Base-by-base conservation (phyloP, 2,888 invertebrate genomes). In the Drosophila neoperkinsi region DNA sequence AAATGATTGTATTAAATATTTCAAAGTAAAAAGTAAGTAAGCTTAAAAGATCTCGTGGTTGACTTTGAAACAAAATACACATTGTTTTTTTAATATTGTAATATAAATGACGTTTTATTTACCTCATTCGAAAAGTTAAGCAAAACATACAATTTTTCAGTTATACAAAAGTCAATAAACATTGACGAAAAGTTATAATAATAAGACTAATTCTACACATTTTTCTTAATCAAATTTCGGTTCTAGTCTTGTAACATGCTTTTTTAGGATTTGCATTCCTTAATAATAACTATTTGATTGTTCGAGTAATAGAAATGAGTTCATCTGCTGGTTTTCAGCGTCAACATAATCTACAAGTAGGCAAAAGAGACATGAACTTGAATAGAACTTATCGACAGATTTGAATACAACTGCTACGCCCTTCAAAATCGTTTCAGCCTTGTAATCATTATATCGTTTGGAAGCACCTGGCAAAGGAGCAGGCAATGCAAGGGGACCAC, bases 401-500 rank as follows among this genome's bases (percentile, higher is more conserved):
- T 51, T 67, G 55, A 55, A 31, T 58, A 30, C 31, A 38, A 21
- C 50, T 56, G 28, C 9, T 11, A 50, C 31, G 41, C 58, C 9
- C 41, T 34, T 16, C 13, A 25, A 28, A 55, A 56, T 16, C 41
- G 43, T 43, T 69, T 69, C 28, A 33, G 11, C 36, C 38, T 67
- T 61, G 73, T 50, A 49, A 31, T 46, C 46, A 46, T 25, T 46
- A 4, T 9, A 25, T 46, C 46, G 46, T 46, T 46, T 25, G 16
- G 21, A 21, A 3, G 46, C 31, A 56, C 49, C 51, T 53, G 41
- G 61, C 52, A 67, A 63, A 36, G 60, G 49, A 51, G 28, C 65
- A 65, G 30, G 46, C 46, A 25, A 55, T 52, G 55, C 58, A 67
- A 67, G 67, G 74, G 82, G 63, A 68, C 46, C 78, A 73, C 82